Conservation (phyloP, 2,797 vertebrate genomes). For the Syngnathus acus region DNA sequence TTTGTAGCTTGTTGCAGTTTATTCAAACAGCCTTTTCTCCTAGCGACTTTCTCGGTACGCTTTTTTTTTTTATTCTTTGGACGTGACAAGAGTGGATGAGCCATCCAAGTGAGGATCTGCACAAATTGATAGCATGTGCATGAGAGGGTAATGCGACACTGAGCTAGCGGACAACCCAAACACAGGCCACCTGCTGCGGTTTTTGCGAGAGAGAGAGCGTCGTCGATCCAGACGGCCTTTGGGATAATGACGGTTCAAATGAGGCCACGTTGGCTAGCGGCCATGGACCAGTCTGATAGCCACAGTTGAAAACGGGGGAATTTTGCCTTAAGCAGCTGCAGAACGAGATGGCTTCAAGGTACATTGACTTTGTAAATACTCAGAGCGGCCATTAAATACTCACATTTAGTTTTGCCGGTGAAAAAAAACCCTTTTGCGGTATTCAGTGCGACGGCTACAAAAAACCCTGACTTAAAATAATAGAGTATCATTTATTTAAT, state of each 20-base stretch:
- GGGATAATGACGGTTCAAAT: constrained; percentile 50
- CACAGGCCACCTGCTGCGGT: constrained; percentile 67
- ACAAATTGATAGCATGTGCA: constrained; percentile 61
- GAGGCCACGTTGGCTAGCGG: constrained; percentile 55
- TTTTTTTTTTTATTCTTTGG: constrained; percentile 15
- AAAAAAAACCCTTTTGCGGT: background rate
- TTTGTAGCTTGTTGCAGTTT: background rate
- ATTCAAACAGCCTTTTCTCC: background rate
- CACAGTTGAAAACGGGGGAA: constrained; percentile 31
- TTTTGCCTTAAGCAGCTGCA: constrained; percentile 11
- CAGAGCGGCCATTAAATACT: too few relatives aligned
- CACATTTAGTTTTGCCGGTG: too few relatives aligned
- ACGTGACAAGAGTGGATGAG: constrained; percentile 28
- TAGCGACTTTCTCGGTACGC: constrained; percentile 3
- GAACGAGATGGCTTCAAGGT: background rate
- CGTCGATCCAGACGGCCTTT: constrained; percentile 41
- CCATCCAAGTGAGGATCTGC: constrained; percentile 29
- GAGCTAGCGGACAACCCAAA: constrained; percentile 53
- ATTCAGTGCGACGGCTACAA: background rate
- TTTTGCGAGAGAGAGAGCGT: constrained; percentile 22
- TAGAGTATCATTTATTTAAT: too few relatives aligned
- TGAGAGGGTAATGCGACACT: constrained; percentile 46
- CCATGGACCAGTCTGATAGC: constrained; percentile 48
- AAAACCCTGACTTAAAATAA: too few relatives aligned
- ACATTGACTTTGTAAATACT: background rate